phyloP scores from a whole-genome alignment of 2,113 vertebrate species.

The Albula glossodonta region DNA sequence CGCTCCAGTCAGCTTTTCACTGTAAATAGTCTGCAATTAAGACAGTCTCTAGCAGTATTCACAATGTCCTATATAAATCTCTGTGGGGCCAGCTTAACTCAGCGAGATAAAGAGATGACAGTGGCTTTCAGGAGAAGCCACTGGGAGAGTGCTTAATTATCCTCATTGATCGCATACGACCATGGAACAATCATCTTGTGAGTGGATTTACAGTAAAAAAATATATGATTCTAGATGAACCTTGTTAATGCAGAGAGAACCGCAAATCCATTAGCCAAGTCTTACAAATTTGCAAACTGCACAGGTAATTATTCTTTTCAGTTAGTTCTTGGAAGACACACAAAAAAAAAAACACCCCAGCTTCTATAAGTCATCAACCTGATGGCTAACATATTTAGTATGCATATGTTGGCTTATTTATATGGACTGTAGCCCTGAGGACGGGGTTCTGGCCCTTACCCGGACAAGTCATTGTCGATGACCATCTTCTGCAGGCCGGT shows the following conservation, averaged over 20 bases:
- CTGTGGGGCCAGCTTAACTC: slow-evolving; percentile 8
- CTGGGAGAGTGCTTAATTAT: neutral
- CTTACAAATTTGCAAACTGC: neutral
- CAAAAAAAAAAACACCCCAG: neutral
- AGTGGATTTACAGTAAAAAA: neutral
- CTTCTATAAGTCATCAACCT: neutral
- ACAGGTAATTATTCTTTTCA: neutral
- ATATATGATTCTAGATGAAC: neutral
- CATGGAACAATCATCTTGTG: neutral
- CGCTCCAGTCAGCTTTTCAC: slow-evolving; percentile 33
- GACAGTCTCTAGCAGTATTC: neutral
- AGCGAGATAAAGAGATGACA: slow-evolving; percentile 13
- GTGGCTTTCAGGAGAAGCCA: slow-evolving; percentile 14
- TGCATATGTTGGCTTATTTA: neutral
- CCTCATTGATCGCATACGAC: neutral
- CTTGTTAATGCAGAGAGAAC: neutral
- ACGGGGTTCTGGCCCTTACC: slow-evolving; percentile 70
- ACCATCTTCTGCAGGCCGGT: slow-evolving; percentile 94
- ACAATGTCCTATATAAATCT: slow-evolving; percentile 10
- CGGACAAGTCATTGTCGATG: slow-evolving; percentile 91
- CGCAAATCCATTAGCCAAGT: neutral
- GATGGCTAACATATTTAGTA: neutral
- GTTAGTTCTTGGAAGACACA: neutral
- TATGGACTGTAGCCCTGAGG: neutral
- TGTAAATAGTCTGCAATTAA: slow-evolving; percentile 41